Base-by-base conservation (phyloP, 2,113 vertebrate species). In the Arenaria interpres region DNA sequence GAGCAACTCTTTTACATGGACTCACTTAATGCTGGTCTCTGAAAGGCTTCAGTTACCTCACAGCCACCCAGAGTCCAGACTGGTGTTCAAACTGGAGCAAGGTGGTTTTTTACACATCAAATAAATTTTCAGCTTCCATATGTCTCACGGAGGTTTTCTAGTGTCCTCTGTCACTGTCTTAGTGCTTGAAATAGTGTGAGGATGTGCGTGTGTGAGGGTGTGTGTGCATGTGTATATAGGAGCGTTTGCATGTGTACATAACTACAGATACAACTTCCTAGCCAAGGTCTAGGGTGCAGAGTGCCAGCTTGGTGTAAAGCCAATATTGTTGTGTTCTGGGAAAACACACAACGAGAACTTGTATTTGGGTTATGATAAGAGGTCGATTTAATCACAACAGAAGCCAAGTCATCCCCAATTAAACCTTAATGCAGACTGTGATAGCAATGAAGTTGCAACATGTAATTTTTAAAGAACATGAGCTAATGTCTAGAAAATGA, bases 291-390 rank as follows among this genome's bases (percentile, higher is more conserved):
- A 33, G 73, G 21, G 32, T 14, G 46, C 74, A 43, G 69, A 50
- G 84, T 51, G 91, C 95, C 95, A 97, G 81, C 67, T 69, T 74
- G 89, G 74, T 24, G 54, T 77, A 11, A 37, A 39, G 94, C 93
- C 95, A 97, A 91, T 85, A 95, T 97, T 97, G 77, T 95, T 78
- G 45, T 74, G 67, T 95, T 92, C 95, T 97, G 97, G 97, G 92
- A 96, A 97, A 95, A 54, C 16, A 19, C 59, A 24, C 21, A 8
- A 30, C 2, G 0, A 91, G 45, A 85, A 45, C 53, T 85, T 22
- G 7, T 79, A 89, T 87, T 85, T 24, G 46, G 77, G 66, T 41
- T 82, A 22, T 41, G 97, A 95, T 95, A 96, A 97, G 91, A 69
- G 74, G 74, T 79, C 67, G 43, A 14, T 50, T 76, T 35, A 57